Percentiles rank a stretch among this genome's conserved stretches.
Conservation (phyloP, 2,888 invertebrate species). For the Drosophila yooni region DNA sequence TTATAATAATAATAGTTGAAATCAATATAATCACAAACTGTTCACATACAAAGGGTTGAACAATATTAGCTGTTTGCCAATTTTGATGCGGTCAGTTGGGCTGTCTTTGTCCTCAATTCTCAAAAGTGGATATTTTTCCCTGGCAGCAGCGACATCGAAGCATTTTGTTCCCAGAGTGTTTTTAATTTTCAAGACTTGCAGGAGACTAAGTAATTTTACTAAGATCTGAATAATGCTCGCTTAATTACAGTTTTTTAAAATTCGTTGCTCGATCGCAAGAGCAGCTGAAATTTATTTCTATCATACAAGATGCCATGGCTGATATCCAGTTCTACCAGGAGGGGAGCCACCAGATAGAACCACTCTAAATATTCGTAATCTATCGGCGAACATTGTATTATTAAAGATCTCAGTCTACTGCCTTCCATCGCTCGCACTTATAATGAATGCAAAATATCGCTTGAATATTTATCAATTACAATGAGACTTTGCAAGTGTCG, state of each 20-base stretch:
- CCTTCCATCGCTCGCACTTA: constrained; percentile 40
- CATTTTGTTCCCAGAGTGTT: constrained; percentile 32
- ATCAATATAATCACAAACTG: background rate
- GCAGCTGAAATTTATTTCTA: constrained; percentile 19
- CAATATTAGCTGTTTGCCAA: too few relatives aligned
- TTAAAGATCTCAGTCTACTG: constrained; percentile 35
- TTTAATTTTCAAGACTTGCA: constrained; percentile 36
- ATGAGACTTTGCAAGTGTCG: constrained; percentile 16
- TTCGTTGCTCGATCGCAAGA: constrained; percentile 41
- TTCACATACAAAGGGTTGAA: constrained; percentile 18
- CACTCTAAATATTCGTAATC: constrained; percentile 22
- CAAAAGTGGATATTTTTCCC: constrained; percentile 27
- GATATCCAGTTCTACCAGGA: constrained; percentile 49
- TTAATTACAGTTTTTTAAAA: constrained; percentile 33
- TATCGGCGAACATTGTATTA: constrained; percentile 44
- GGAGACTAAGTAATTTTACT: constrained; percentile 13
- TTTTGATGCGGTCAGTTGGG: background rate
- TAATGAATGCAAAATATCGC: constrained; percentile 54
- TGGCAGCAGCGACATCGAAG: constrained; percentile 14
- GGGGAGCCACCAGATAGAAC: constrained; percentile 30
- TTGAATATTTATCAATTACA: constrained; percentile 56
- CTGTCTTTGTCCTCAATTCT: constrained; percentile 36
- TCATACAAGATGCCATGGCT: constrained; percentile 43
- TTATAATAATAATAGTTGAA: background rate
- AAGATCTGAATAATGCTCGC: constrained; percentile 27